Conservation (phyloP, 2,888 invertebrate genomes). For the Hemaris fuciformis region DNA sequence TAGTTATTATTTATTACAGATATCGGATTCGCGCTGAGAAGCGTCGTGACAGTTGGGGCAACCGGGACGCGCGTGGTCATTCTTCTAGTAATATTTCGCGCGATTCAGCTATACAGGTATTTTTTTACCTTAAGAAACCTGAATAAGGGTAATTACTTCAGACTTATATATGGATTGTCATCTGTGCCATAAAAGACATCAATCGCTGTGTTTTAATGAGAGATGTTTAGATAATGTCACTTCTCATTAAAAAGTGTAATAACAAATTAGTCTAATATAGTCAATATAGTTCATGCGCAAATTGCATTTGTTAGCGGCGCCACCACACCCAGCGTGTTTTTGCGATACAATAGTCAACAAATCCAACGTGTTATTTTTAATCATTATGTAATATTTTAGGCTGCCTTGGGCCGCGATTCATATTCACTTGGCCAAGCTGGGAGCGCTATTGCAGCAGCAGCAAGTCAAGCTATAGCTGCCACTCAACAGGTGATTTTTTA, state of each 20-base stretch:
- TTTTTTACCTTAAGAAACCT: neutral
- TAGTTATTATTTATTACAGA: conserved; percentile 37
- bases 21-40: conserved; percentile 87
- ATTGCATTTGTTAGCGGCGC: too few relatives aligned
- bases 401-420: conserved; percentile 75
- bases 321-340: too few relatives aligned
- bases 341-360: too few relatives aligned
- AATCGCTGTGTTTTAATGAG: too few relatives aligned
- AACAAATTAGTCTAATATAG: too few relatives aligned
- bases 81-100: conserved; percentile 63
- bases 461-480: conserved; percentile 97
- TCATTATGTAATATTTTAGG: conserved; percentile 41
- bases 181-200: too few relatives aligned
- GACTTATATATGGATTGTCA: too few relatives aligned
- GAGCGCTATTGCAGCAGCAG: conserved; percentile 94
- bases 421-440: conserved; percentile 92
- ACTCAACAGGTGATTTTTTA: conserved; percentile 87
- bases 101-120: conserved; percentile 74
- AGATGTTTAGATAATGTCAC: too few relatives aligned
- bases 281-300: too few relatives aligned
- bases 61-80: conserved; percentile 70
- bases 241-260: too few relatives aligned
- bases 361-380: too few relatives aligned
- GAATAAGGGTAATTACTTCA: too few relatives aligned
- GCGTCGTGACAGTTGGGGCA: conserved; percentile 86